Conservation (phyloP, 2,113 vertebrate genomes). For the Sialia sialis region DNA sequence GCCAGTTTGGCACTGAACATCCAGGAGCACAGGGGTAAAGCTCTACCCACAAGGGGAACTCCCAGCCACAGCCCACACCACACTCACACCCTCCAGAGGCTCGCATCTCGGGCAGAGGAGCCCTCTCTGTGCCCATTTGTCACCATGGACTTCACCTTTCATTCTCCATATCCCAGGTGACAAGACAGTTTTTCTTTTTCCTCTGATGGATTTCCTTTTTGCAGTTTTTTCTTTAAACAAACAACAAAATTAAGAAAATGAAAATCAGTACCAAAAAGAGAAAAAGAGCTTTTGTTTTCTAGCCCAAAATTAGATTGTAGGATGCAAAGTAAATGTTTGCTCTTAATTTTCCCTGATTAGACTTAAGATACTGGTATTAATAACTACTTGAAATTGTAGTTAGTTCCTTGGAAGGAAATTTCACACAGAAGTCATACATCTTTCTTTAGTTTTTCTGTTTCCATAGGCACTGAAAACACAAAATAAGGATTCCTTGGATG, state of each 20-base stretch:
- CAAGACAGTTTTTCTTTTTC: neutral
- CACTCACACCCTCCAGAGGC: neutral
- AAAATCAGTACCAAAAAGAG: neutral
- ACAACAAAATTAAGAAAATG: neutral
- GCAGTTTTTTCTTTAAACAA: neutral
- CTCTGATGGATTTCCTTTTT: neutral
- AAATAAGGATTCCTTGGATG: neutral
- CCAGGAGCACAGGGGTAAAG: neutral
- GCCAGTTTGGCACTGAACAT: neutral
- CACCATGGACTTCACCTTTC: neutral
- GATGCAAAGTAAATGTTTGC: neutral
- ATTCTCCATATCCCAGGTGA: neutral
- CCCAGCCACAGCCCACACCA: neutral
- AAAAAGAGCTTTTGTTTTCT: neutral
- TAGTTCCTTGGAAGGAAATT: neutral
- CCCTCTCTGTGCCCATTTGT: neutral
- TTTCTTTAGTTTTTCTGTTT: neutral
- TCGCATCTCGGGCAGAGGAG: neutral
- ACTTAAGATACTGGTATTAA: neutral
- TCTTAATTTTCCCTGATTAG: neutral
- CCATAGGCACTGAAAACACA: neutral
- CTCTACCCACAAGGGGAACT: neutral
- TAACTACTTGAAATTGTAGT: neutral
- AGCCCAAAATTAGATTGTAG: neutral
- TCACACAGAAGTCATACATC: neutral